These are phyloP conservation scores for Agrilus biguttatus DNA, from an alignment of 2,888 invertebrate genomes.

Conservation along the genomic window DNA sequence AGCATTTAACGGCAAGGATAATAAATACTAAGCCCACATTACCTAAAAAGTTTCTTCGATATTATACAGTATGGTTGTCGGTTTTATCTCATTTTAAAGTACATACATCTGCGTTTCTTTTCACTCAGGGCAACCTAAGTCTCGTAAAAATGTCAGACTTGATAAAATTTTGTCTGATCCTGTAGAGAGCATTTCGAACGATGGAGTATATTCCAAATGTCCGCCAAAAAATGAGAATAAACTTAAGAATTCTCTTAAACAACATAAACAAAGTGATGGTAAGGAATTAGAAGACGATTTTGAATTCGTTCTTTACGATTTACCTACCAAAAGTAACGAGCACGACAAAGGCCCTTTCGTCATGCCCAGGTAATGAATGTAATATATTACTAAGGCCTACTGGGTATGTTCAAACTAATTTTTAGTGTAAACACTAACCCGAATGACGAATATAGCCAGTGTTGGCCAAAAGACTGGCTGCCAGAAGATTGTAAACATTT, in stretches of 20 bases:
- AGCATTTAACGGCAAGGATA: no score
- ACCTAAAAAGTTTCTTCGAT: background rate
- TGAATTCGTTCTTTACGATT: constrained; percentile 50
- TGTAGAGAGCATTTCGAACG: no score
- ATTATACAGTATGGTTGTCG: constrained; percentile 1
- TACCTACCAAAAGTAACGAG: constrained; percentile 41
- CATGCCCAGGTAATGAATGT: constrained; percentile 29
- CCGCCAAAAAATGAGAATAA: constrained; percentile 24
- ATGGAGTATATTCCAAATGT: no score
- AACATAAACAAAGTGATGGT: no score
- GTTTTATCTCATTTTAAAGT: constrained; percentile 1
- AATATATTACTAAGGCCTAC: background rate
- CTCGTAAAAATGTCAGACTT: no score
- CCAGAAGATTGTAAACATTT: constrained; percentile 62
- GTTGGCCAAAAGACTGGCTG: constrained; percentile 95
- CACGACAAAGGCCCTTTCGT: constrained; percentile 33
- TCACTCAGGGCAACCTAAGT: no score
- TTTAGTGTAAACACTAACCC: constrained; percentile 2
- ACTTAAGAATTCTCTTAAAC: constrained; percentile 24
- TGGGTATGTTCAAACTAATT: background rate
- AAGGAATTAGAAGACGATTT: constrained; percentile 37
- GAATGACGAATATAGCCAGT: constrained; percentile 43
- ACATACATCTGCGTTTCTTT: background rate
- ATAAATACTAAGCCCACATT: no score
- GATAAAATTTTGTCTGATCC: no score